Percentiles rank a stretch among this genome's conserved stretches.
These are phyloP conservation scores for Prionace glauca DNA, from an alignment of 2,797 vertebrate species.

Conservation along the genomic window DNA sequence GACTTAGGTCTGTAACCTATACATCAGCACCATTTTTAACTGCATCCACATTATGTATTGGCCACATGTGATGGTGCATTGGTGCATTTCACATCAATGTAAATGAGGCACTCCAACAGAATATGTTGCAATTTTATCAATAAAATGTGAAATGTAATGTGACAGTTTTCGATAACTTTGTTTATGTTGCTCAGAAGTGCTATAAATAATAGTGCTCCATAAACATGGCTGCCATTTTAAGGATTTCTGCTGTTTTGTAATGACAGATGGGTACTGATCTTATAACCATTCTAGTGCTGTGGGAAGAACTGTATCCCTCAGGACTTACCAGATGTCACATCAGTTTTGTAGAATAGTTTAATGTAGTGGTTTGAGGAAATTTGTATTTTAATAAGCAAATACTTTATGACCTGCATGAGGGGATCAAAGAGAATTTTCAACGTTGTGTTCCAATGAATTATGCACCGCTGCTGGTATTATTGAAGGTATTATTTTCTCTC, in stretches of 20 bases:
- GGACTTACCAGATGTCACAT: conserved; percentile 5
- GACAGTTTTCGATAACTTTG: background rate
- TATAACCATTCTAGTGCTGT: background rate
- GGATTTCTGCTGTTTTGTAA: background rate
- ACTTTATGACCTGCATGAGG: background rate
- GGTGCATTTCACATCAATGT: background rate
- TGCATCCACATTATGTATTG: background rate
- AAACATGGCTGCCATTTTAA: conserved; percentile 3
- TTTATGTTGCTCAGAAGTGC: background rate
- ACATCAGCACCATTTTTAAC: background rate
- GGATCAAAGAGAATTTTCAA: conserved; percentile 1
- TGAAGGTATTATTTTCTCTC: conserved; percentile 1
- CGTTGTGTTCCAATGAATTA: background rate
- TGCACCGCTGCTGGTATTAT: background rate
- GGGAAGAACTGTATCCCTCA: conserved; percentile 12
- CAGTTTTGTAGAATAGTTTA: conserved; percentile 22
- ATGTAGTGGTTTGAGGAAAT: background rate
- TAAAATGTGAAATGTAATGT: background rate
- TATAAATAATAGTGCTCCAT: background rate
- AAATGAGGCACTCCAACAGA: background rate
- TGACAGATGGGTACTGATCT: background rate
- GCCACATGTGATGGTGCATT: background rate
- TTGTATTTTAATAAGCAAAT: conserved; percentile 13
- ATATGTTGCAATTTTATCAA: background rate
- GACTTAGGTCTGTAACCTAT: background rate